phyloP scores from a whole-genome alignment of 2,113 vertebrate genomes.

The Formicarius rufipectus region DNA sequence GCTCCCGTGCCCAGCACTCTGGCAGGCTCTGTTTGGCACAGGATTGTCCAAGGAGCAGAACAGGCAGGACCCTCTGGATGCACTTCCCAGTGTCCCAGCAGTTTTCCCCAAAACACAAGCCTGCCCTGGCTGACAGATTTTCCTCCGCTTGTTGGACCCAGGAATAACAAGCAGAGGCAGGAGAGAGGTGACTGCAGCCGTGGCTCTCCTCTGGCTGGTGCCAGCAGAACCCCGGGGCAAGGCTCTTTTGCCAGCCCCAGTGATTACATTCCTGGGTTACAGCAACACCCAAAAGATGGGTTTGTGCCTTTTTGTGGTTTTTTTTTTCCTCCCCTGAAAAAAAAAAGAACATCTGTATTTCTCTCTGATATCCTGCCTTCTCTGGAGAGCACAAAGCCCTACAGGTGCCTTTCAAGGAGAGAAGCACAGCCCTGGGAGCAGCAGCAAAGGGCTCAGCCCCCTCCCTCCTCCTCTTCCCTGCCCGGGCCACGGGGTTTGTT shows the following conservation, averaged over 20 bases:
- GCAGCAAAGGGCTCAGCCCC: background rate
- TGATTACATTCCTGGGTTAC: background rate
- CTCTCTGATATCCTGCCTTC: accelerated
- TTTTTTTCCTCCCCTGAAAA: background rate
- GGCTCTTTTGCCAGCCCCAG: background rate
- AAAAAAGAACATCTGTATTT: background rate
- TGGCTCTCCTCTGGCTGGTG: background rate
- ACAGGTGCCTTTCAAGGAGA: accelerated
- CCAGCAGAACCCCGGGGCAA: background rate
- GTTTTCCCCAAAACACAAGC: background rate
- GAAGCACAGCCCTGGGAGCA: background rate
- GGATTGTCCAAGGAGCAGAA: background rate
- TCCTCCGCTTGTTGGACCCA: background rate
- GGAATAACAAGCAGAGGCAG: accelerated
- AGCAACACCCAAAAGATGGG: background rate
- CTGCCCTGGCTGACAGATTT: background rate
- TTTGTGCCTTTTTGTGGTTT: background rate
- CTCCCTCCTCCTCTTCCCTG: background rate
- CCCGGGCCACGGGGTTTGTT: background rate
- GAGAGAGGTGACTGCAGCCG: background rate
- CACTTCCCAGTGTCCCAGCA: background rate
- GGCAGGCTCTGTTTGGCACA: background rate
- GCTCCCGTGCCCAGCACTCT: background rate
- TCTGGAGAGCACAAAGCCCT: background rate
- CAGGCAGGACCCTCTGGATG: background rate